Evolutionary conservation across 1,140 invertebrate genomes (phyloP).

Genomic region (Aphelinus certus): DNA sequence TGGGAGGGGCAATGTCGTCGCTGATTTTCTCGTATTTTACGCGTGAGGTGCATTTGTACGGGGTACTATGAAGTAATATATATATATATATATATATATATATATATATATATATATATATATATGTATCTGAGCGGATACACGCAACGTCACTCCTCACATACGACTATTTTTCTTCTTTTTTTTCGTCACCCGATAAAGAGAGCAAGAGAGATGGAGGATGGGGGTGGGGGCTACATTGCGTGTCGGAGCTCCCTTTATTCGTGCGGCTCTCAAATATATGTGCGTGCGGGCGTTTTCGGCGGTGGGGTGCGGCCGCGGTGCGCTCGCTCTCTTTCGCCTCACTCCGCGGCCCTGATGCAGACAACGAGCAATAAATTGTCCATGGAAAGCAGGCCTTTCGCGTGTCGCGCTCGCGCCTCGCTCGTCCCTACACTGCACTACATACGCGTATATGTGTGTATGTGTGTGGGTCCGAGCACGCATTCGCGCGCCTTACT

Average conservation of each 20-base stretch:
- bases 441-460: neutral
- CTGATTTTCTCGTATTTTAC: neutral
- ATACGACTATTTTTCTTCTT: too few species aligned
- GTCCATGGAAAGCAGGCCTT: constrained; percentile 25
- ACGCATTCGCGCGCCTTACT: neutral
- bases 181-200: too few species aligned
- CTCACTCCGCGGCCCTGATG: constrained; percentile 1
- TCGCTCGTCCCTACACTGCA: too few species aligned
- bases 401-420: neutral
- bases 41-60: neutral
- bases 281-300: neutral
- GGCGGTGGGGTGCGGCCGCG: neutral
- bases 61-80: too few species aligned
- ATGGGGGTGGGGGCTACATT: neutral
- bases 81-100: too few species aligned
- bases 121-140: too few species aligned
- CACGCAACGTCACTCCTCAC: too few species aligned
- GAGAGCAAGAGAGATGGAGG: neutral
- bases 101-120: neutral
- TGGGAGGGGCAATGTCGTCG: neutral
- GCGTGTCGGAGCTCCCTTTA: constrained; percentile 11
- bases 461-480: too few species aligned
- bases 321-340: neutral
- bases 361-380: constrained; percentile 35
- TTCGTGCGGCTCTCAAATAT: neutral